phyloP scores from a whole-genome alignment of 1,140 invertebrate species.

The Belonocnema kinseyi region DNA sequence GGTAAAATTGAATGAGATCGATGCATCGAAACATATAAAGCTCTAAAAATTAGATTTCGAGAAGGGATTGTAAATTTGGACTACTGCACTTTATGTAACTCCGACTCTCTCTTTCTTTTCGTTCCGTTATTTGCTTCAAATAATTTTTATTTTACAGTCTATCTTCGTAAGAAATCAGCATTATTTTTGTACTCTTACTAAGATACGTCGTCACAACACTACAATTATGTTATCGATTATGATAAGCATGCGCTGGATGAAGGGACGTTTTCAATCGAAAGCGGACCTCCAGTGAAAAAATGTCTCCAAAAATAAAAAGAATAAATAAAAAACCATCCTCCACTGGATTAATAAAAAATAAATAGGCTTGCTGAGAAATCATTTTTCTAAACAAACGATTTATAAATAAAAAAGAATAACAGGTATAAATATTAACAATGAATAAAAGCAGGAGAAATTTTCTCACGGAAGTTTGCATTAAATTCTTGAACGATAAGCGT shows the following conservation, averaged over 20 bases:
- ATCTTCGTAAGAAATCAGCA: slow-evolving; percentile 38
- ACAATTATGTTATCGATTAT: slow-evolving; percentile 23
- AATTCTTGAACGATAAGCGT: slow-evolving; percentile 2
- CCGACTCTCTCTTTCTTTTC: slow-evolving; percentile 1
- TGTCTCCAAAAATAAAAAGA: slow-evolving; percentile 24
- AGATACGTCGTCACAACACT: slow-evolving; percentile 57
- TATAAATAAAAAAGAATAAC: no score
- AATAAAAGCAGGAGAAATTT: slow-evolving; percentile 32
- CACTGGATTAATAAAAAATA: background rate
- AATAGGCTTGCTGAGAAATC: no score
- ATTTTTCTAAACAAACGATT: no score
- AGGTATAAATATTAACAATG: slow-evolving; percentile 30
- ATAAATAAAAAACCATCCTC: slow-evolving; percentile 32
- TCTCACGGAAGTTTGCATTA: slow-evolving; percentile 18
- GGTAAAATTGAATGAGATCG: slow-evolving; percentile 1
- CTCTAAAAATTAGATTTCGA: slow-evolving; percentile 33
- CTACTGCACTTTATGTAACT: slow-evolving; percentile 9
- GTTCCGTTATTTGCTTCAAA: slow-evolving; percentile 34
- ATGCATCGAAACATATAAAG: slow-evolving; percentile 22
- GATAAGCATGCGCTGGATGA: background rate
- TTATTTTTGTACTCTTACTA: slow-evolving; percentile 57
- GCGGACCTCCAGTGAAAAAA: slow-evolving; percentile 36
- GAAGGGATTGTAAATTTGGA: slow-evolving; percentile 36
- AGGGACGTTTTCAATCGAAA: slow-evolving; percentile 36
- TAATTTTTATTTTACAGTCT: slow-evolving; percentile 42